These are phyloP conservation scores for Dascyllus trimaculatus DNA, from an alignment of 2,113 vertebrate genomes.

Conservation along the genomic window DNA sequence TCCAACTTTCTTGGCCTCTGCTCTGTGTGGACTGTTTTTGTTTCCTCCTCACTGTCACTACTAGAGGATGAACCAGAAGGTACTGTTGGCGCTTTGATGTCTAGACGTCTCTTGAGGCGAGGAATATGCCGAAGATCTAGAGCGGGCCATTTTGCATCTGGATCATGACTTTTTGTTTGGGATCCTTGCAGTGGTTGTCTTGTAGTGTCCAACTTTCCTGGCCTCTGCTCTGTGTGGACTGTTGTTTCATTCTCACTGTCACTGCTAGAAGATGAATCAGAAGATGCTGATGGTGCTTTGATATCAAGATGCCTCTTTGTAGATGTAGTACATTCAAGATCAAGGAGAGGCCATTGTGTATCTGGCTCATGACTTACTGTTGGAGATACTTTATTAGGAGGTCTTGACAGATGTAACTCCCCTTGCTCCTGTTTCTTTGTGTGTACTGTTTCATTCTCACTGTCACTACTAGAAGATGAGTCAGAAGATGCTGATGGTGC, in stretches of 20 bases:
- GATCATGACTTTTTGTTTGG: background rate
- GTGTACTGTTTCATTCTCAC: background rate
- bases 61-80: constrained; percentile 25
- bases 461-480: constrained; percentile 36
- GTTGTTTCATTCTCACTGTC: too few species aligned
- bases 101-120: background rate
- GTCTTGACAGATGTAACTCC: fast-evolving
- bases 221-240: background rate
- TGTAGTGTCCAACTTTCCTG: background rate
- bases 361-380: background rate
- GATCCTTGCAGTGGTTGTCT: background rate
- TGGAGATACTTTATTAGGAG: background rate
- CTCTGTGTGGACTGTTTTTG: background rate
- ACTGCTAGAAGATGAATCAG: too few species aligned
- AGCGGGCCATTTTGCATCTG: background rate
- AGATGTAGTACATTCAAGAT: background rate
- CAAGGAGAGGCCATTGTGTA: background rate
- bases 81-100: constrained; percentile 31
- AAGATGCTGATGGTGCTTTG: too few species aligned
- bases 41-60: constrained; percentile 48
- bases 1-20: background rate
- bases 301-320: too few species aligned
- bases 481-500: background rate
- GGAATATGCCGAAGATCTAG: background rate
- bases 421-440: background rate